Percentiles rank a stretch among this genome's conserved stretches.
phyloP scores from a whole-genome alignment of 2,113 vertebrate genomes.

The Zosterops pallidus region DNA sequence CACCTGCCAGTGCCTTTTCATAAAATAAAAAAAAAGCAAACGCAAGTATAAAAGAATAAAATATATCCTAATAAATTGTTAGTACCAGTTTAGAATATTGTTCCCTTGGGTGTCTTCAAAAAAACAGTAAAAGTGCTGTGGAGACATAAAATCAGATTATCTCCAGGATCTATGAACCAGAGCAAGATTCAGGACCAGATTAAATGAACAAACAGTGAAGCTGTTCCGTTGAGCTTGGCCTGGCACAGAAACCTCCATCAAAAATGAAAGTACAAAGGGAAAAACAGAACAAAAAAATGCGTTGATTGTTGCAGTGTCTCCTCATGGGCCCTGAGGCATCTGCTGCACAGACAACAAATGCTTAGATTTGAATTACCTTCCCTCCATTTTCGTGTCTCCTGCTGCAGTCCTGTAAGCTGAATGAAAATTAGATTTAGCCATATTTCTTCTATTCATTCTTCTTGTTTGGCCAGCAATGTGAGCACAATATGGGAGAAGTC shows the following conservation, averaged over 20 bases:
- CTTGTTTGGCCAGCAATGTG: background rate
- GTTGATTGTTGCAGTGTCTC: background rate
- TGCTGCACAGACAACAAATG: background rate
- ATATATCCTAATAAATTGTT: background rate
- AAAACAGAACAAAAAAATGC: background rate
- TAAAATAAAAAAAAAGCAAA: no score
- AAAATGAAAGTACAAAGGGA: background rate
- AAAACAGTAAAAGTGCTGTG: background rate
- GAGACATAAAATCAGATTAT: background rate
- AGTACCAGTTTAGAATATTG: background rate
- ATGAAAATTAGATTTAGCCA: background rate
- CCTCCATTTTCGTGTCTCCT: background rate
- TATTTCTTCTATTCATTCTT: background rate
- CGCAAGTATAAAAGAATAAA: background rate
- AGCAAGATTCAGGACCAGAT: background rate
- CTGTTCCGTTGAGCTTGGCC: background rate
- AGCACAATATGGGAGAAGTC: background rate
- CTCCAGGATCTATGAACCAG: background rate
- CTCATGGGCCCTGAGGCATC: background rate
- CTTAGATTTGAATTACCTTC: background rate
- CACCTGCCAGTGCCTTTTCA: fast-evolving
- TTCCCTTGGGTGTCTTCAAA: background rate
- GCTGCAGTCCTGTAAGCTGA: background rate
- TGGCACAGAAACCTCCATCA: background rate
- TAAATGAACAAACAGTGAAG: background rate